Conservation (phyloP, 2,797 vertebrate species). For the Poecilia velifera region DNA sequence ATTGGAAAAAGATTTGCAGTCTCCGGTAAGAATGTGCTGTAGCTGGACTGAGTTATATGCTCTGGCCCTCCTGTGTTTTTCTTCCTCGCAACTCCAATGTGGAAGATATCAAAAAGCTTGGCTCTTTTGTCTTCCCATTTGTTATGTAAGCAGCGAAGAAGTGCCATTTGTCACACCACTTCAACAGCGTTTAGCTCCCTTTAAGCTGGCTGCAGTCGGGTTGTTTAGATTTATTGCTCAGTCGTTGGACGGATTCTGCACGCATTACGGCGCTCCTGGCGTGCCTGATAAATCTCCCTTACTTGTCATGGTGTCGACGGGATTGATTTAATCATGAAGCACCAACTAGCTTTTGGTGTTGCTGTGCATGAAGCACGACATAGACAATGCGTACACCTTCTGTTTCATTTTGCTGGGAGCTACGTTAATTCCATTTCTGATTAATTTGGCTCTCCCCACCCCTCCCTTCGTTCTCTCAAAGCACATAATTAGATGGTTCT, state of each 20-base stretch:
- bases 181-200: slow-evolving; percentile 53
- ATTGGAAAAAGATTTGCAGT: not conserved
- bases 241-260: slow-evolving; percentile 62
- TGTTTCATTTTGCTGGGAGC: slow-evolving; percentile 57
- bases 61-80: not conserved
- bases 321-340: slow-evolving; percentile 71
- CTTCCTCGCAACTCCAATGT: not conserved
- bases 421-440: slow-evolving; percentile 70
- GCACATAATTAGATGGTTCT: slow-evolving; percentile 56
- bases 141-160: slow-evolving; percentile 13
- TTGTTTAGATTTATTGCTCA: slow-evolving; percentile 65
- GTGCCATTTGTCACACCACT: slow-evolving; percentile 47
- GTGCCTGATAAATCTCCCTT: slow-evolving; percentile 70
- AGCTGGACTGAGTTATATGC: not conserved
- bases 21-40: not conserved
- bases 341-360: slow-evolving; percentile 32
- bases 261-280: too few relatives aligned
- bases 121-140: slow-evolving; percentile 9
- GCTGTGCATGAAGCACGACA: slow-evolving; percentile 23
- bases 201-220: slow-evolving; percentile 39
- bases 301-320: slow-evolving; percentile 66
- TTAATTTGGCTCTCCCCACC: slow-evolving; percentile 53
- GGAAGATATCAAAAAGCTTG: slow-evolving; percentile 7
- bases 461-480: slow-evolving; percentile 42
- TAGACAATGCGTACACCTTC: slow-evolving; percentile 32